A percentile compares a stretch with the other conserved stretches of the same genome.
Evolutionary conservation across 2,888 invertebrate species (phyloP).

Genomic region (Theodoxus fluviatilis): DNA sequence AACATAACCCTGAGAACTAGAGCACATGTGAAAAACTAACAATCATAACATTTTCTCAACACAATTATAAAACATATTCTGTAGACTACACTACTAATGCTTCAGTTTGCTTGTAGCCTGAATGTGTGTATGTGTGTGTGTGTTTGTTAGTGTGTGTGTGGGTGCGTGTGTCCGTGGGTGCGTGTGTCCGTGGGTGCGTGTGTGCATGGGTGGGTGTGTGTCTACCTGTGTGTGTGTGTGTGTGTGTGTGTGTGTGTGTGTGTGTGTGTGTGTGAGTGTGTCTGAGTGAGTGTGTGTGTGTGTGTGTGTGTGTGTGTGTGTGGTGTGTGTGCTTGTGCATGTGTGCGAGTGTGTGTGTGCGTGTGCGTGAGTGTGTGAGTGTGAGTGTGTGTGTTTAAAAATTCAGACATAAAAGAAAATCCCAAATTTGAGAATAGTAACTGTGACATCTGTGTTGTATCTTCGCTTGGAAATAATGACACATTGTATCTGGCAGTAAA

Average conservation of each 20-base stretch:
- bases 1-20: too few relatives aligned
- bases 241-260: slow-evolving; percentile 9
- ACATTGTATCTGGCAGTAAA: too few relatives aligned
- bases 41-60: too few relatives aligned
- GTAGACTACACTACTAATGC: too few relatives aligned
- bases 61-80: too few relatives aligned
- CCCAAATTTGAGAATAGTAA: too few relatives aligned
- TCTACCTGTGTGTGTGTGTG: background rate
- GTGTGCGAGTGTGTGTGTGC: background rate
- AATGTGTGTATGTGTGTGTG: background rate
- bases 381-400: background rate
- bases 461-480: too few relatives aligned
- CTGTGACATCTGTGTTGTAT: too few relatives aligned
- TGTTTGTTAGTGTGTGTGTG: background rate
- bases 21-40: too few relatives aligned
- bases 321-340: background rate
- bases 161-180: background rate
- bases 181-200: background rate
- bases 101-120: background rate
- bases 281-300: background rate
- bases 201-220: slow-evolving; percentile 2
- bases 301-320: background rate
- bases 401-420: too few relatives aligned
- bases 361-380: background rate
- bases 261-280: background rate